Evolutionary conservation across 2,797 vertebrate species (phyloP), one percentile per base, ranked within the genome.

Genomic region (Pseudochromis fuscus): DNA sequence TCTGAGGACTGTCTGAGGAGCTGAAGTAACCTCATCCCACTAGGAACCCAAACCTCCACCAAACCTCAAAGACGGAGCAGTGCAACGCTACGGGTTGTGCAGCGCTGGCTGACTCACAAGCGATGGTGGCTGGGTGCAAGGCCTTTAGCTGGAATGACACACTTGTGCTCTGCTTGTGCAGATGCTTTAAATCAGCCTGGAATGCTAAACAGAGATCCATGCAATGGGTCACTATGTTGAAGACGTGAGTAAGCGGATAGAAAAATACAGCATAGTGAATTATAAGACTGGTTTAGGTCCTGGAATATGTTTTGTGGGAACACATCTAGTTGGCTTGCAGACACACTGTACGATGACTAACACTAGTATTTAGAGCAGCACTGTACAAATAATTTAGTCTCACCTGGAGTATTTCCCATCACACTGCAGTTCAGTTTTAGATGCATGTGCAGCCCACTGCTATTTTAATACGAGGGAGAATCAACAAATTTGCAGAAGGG

Each of bases 1-100:
- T 88, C 88, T 88, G 72, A 85, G 33, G 65, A 73, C 63, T 69
- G 81, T 89, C 85, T 83, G 79, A 86, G 66, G 77, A 82, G 75
- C 59, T 65, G 53, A 62, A 82, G 73, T 79, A 83, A 90, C 80
- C 84, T 75, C 85, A 91, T 85, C 75, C 83, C 71, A 86, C 73
- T 52, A 85, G 68, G 53, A 88, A 77, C 33, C 57, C 55, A 80
- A 87, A 77, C 45, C 56, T 59, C 44, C 45, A 72, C 52, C 58
- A 82, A 82, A 83, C 72, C 84, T 86, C 77, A 83, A 78, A 87
- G 78, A 79, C 74, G 79, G 79, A 83, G 61, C 56, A 67, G 58
- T 27, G 70, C 30, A 75, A 64, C 21, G 4, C 60, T 67, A 60
- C 35, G 60, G 68, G 73, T 57, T 78, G 42, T 58, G 51, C 31